Evolutionary conservation across 2,888 invertebrate genomes (phyloP).

Genomic region (Heliconius ismenius): DNA sequence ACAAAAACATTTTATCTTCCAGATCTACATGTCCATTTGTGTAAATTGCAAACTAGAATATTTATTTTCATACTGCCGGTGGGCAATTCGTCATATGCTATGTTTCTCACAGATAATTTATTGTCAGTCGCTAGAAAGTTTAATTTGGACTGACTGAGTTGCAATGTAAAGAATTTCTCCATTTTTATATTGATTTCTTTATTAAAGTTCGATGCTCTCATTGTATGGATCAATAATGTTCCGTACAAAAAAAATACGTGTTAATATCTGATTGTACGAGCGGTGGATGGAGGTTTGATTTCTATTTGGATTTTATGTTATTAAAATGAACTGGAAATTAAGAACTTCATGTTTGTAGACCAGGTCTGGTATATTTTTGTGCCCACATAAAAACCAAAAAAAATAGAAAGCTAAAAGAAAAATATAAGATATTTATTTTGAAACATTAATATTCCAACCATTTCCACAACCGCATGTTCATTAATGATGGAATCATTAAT

Average conservation of each 20-base stretch:
- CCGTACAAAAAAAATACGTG: neutral
- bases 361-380: no score
- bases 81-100: constrained; percentile 37
- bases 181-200: constrained; percentile 19
- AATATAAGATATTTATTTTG: neutral
- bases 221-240: neutral
- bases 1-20: neutral
- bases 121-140: constrained; percentile 28
- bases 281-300: no score
- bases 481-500: constrained; percentile 8
- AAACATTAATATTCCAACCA: neutral
- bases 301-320: no score
- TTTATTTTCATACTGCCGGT: constrained; percentile 29
- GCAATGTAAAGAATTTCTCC: constrained; percentile 22
- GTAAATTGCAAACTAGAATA: constrained; percentile 11
- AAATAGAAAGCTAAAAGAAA: neutral
- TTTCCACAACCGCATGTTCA: constrained; percentile 11
- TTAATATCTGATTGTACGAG: neutral
- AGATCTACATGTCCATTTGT: neutral
- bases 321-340: no score
- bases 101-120: constrained; percentile 39
- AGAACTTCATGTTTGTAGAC: no score
- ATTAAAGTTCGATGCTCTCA: neutral
- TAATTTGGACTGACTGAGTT: constrained; percentile 31
- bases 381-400: no score